Evolutionary conservation across 2,113 vertebrate species (phyloP).

Genomic region (Cebidichthys violaceus): DNA sequence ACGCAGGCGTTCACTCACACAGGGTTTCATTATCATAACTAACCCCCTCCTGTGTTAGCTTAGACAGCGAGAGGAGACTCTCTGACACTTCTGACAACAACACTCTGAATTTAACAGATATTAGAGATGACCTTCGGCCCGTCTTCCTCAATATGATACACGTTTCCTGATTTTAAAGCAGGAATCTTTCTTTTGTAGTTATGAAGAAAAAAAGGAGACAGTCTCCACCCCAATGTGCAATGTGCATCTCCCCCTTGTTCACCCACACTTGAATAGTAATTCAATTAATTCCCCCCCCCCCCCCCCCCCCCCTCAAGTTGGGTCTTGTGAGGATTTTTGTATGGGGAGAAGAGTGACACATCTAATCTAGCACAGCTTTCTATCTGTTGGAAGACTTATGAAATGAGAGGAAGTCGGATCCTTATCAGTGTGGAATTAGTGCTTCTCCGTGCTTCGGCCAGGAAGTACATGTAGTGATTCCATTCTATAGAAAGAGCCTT

Average conservation of each 20-base stretch:
- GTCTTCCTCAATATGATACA: slow-evolving; percentile 79
- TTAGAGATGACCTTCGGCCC: slow-evolving; percentile 90
- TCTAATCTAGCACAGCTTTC: slow-evolving; percentile 94
- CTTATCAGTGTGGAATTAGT: slow-evolving; percentile 97
- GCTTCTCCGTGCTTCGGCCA: slow-evolving; percentile 85
- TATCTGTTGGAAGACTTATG: slow-evolving; percentile 95
- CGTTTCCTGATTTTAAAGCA: slow-evolving; percentile 61
- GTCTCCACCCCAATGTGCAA: slow-evolving; percentile 49
- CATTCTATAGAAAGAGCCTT: slow-evolving; percentile 87
- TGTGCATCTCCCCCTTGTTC: slow-evolving; percentile 49
- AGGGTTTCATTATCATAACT: slow-evolving; percentile 68
- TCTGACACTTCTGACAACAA: slow-evolving; percentile 73
- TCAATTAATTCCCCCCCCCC: slow-evolving; percentile 63
- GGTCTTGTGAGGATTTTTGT: slow-evolving; percentile 74
- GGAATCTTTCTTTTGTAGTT: slow-evolving; percentile 63
- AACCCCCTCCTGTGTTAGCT: slow-evolving; percentile 67
- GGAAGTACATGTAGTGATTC: slow-evolving; percentile 94
- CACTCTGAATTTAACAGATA: slow-evolving; percentile 80
- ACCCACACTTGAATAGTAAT: slow-evolving; percentile 73
- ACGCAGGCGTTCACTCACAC: slow-evolving; percentile 44
- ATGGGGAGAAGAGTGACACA: slow-evolving; percentile 88
- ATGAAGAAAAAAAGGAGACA: slow-evolving; percentile 45
- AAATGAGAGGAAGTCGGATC: slow-evolving; percentile 96
- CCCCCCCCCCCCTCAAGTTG: not conserved
- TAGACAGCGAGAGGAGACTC: slow-evolving; percentile 48